Conservation (phyloP, 2,888 invertebrate genomes). For the Cyclophora punctaria region DNA sequence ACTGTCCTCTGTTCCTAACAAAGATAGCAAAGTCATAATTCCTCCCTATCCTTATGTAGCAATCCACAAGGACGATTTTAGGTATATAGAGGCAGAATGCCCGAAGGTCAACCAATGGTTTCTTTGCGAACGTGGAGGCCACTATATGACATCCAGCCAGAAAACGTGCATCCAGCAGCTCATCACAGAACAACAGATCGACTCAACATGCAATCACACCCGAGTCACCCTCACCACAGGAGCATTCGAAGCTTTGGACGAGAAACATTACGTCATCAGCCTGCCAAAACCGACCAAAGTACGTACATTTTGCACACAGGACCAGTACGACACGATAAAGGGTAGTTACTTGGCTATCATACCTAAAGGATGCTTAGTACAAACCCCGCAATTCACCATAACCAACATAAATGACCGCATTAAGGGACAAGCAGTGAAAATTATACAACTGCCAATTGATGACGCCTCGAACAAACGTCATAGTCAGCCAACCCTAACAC, state of each 20-base stretch:
- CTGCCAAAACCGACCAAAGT: slow-evolving; percentile 12
- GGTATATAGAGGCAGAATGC: slow-evolving; percentile 3
- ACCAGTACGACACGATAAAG: slow-evolving; percentile 5
- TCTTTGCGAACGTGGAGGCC: slow-evolving; percentile 12
- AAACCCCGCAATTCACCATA: slow-evolving; percentile 1
- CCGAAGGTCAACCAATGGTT: slow-evolving; percentile 8
- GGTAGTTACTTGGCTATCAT: slow-evolving; percentile 3
- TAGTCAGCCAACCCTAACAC: not conserved
- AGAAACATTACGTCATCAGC: slow-evolving; percentile 13
- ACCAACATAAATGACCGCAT: slow-evolving; percentile 2
- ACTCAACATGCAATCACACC: slow-evolving; percentile 2
- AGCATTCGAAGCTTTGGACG: slow-evolving; percentile 12
- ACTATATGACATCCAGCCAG: not conserved
- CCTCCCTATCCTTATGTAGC: slow-evolving; percentile 12
- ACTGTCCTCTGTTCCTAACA: slow-evolving; percentile 9
- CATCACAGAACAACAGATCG: slow-evolving; percentile 3
- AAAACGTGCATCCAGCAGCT: slow-evolving; percentile 5
- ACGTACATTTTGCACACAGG: slow-evolving; percentile 10
- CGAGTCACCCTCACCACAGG: slow-evolving; percentile 4
- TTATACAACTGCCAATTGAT: not conserved
- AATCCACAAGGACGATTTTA: slow-evolving; percentile 6
- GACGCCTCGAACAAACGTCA: not conserved
- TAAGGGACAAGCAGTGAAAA: slow-evolving; percentile 2
- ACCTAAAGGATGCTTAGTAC: not conserved
- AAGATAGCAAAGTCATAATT: slow-evolving; percentile 5